These are phyloP conservation scores for Acheta domesticus DNA, from an alignment of 2,888 invertebrate genomes.

Conservation along the genomic window DNA sequence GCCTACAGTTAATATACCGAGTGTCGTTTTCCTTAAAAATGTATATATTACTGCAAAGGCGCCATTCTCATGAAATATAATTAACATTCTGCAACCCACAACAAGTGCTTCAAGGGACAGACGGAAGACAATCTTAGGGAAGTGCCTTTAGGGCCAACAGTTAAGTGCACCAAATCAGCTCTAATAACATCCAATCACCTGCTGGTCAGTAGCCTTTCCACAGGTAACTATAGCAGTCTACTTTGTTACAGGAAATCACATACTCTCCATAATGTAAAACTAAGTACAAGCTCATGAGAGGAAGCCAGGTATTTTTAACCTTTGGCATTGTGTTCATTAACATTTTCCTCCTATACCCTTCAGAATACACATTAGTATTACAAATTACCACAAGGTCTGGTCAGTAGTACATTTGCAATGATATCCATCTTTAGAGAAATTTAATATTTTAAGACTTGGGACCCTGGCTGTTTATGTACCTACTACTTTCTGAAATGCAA, in stretches of 20 bases:
- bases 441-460: too few species aligned
- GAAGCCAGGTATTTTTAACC: too few species aligned
- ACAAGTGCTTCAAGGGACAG: constrained; percentile 18
- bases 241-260: background rate
- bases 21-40: background rate
- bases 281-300: too few species aligned
- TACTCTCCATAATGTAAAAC: background rate
- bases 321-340: too few species aligned
- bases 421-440: too few species aligned
- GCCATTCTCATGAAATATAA: background rate
- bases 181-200: background rate
- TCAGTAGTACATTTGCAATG: too few species aligned
- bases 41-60: constrained; percentile 1
- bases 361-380: too few species aligned
- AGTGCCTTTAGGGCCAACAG: constrained; percentile 18
- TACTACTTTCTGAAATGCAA: too few species aligned
- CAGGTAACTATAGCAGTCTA: constrained; percentile 1
- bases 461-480: too few species aligned
- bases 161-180: background rate
- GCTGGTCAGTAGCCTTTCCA: constrained; percentile 18
- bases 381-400: too few species aligned
- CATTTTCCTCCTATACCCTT: too few species aligned
- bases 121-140: constrained; percentile 10
- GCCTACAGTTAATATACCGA: background rate
- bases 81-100: background rate